Evolutionary conservation across 2,113 vertebrate genomes (phyloP).

Genomic region (Cephalopholis sonnerati): DNA sequence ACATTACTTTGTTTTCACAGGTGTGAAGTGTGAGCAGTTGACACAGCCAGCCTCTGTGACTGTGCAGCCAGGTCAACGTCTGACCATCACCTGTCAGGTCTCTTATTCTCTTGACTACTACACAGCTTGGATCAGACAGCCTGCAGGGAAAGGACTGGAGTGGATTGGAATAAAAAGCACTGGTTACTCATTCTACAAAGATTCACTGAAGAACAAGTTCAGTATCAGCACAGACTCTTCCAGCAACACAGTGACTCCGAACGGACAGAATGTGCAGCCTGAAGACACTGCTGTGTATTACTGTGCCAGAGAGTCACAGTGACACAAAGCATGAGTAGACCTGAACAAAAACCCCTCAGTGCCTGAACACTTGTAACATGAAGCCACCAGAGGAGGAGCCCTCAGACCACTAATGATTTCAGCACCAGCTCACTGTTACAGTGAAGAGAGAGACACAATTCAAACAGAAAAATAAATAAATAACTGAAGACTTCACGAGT

Average conservation of each 20-base stretch:
- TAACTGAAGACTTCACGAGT: too few species aligned
- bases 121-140: constrained; percentile 33
- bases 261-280: constrained; percentile 53
- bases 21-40: constrained; percentile 51
- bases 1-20: too few species aligned
- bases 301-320: constrained; percentile 51
- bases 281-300: constrained; percentile 72
- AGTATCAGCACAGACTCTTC: constrained; percentile 36
- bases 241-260: constrained; percentile 45
- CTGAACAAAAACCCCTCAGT: constrained; percentile 51
- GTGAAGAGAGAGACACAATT: too few species aligned
- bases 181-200: too few species aligned
- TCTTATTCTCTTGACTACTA: background rate
- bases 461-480: too few species aligned
- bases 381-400: constrained; percentile 21
- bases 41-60: constrained; percentile 56
- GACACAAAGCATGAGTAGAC: constrained; percentile 32
- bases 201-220: constrained; percentile 59
- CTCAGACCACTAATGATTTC: background rate
- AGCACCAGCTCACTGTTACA: background rate
- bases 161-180: too few species aligned
- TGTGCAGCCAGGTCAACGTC: constrained; percentile 50
- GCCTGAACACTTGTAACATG: constrained; percentile 5
- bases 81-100: constrained; percentile 35
- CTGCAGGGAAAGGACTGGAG: constrained; percentile 61